A percentile compares a stretch with the other conserved stretches of the same genome.
Evolutionary conservation across 2,888 invertebrate species (phyloP).

Genomic region (Mythimna lalbum): DNA sequence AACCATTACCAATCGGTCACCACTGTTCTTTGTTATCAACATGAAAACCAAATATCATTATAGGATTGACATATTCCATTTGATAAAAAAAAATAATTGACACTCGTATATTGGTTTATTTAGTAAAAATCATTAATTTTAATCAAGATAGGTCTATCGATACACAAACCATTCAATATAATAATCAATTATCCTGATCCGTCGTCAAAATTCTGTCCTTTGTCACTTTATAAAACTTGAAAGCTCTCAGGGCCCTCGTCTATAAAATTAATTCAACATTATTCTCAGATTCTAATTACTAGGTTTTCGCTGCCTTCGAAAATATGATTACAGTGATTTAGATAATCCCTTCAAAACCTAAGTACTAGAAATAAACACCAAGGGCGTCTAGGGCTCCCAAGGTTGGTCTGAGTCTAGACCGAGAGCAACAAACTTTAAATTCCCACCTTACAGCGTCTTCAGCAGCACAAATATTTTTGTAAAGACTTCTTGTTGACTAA

Average conservation of each 20-base stretch:
- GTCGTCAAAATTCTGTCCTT: constrained; percentile 31
- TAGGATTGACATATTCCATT: no score
- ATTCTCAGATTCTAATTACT: constrained; percentile 54
- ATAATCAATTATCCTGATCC: constrained; percentile 46
- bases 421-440: constrained; percentile 33
- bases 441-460: constrained; percentile 4
- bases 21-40: no score
- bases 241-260: constrained; percentile 35
- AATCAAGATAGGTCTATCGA: neutral
- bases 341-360: constrained; percentile 51
- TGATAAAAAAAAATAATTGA: neutral
- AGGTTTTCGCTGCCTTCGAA: constrained; percentile 37
- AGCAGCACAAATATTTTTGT: constrained; percentile 28
- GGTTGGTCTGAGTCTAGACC: constrained; percentile 48
- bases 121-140: neutral
- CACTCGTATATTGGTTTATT: no score
- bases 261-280: constrained; percentile 46
- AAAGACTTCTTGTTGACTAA: constrained; percentile 17
- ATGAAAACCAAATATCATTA: no score
- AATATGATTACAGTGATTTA: constrained; percentile 60
- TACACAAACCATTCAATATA: constrained; percentile 12
- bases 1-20: no score
- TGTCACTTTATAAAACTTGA: constrained; percentile 38
- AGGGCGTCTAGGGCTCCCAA: constrained; percentile 65
- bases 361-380: constrained; percentile 35